Conservation (phyloP, 2,888 invertebrate species). For the Nephrotoma appendiculata region DNA sequence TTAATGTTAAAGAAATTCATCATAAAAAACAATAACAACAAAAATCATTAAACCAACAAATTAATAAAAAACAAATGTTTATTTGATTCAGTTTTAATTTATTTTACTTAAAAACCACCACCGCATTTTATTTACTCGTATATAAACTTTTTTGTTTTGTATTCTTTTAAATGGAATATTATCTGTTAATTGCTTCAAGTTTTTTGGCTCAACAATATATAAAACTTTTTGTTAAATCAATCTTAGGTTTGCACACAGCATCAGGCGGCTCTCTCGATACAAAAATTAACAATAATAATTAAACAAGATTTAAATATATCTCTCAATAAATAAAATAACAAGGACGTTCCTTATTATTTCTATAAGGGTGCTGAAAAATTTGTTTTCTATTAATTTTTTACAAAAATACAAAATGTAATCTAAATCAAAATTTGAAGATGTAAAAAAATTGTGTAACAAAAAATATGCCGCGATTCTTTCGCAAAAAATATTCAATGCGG, state of each 20-base stretch:
- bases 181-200: neutral
- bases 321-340: slow-evolving; percentile 1
- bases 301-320: neutral
- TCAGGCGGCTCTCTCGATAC: slow-evolving; percentile 13
- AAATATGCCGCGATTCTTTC: neutral
- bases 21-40: neutral
- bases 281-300: slow-evolving; percentile 9
- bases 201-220: slow-evolving; percentile 1
- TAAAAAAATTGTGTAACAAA: neutral
- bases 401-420: neutral
- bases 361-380: slow-evolving; percentile 14
- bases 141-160: neutral
- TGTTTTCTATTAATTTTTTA: neutral
- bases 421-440: neutral
- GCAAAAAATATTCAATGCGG: neutral
- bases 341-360: slow-evolving; percentile 16
- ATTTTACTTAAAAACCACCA: slow-evolving; percentile 7
- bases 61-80: slow-evolving; percentile 9
- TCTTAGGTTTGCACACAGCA: slow-evolving; percentile 16
- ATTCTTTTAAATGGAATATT: neutral
- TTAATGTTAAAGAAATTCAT: neutral
- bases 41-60: slow-evolving; percentile 5
- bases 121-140: slow-evolving; percentile 1
- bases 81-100: slow-evolving; percentile 10
- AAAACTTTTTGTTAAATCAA: slow-evolving; percentile 11